phyloP scores from a whole-genome alignment of 2,888 invertebrate species.

The Machimus rusticus region DNA sequence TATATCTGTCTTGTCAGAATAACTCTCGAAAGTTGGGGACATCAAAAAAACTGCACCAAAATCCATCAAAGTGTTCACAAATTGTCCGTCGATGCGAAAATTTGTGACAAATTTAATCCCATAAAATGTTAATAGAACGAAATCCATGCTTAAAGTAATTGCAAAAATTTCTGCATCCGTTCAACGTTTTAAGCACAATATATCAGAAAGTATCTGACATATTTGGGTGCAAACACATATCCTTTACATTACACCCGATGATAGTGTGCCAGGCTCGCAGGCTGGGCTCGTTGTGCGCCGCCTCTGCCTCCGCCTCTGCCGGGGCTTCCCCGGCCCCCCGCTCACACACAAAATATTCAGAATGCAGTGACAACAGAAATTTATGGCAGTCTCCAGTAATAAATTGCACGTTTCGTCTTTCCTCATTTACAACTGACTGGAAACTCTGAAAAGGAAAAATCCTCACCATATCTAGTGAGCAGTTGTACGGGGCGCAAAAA shows the following conservation, averaged over 20 bases:
- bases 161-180: slow-evolving; percentile 21
- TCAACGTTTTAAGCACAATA: slow-evolving; percentile 24
- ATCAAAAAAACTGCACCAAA: background rate
- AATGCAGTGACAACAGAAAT: slow-evolving; percentile 40
- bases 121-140: slow-evolving; percentile 12
- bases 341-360: slow-evolving; percentile 14
- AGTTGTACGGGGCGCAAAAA: background rate
- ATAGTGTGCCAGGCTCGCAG: background rate
- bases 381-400: slow-evolving; percentile 38
- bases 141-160: slow-evolving; percentile 19
- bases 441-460: slow-evolving; percentile 37
- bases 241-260: background rate
- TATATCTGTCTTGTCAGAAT: background rate
- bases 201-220: slow-evolving; percentile 38
- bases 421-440: slow-evolving; percentile 41
- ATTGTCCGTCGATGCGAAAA: background rate
- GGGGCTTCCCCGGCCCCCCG: background rate
- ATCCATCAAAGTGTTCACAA: background rate
- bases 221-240: slow-evolving; percentile 37
- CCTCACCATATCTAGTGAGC: slow-evolving; percentile 17
- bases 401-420: slow-evolving; percentile 40
- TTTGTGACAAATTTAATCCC: background rate
- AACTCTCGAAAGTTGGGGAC: background rate
- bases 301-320: background rate
- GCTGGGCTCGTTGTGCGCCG: background rate